Conservation (phyloP, 2,888 invertebrate species). For the Cephus rjabovi region DNA sequence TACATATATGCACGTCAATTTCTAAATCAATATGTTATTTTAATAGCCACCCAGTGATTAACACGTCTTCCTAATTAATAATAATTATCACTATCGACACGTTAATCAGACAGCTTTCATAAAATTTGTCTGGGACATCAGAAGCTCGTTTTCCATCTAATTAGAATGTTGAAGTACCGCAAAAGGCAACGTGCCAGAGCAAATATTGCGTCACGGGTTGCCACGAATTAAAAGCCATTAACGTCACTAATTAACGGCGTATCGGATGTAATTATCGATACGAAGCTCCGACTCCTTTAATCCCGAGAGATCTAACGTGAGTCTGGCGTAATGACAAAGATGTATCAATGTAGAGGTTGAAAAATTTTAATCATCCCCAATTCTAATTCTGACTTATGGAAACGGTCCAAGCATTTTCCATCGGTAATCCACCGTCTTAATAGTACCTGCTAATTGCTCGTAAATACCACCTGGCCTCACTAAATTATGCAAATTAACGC, state of each 20-base stretch:
- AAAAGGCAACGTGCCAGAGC: not conserved
- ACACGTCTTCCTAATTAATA: not conserved
- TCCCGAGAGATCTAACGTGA: not conserved
- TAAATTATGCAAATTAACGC: not conserved
- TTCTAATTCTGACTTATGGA: not conserved
- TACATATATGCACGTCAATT: not conserved
- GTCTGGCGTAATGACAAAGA: not conserved
- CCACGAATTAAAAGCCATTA: constrained; percentile 26
- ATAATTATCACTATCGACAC: not conserved
- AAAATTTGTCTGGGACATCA: constrained; percentile 8
- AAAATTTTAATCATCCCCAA: not conserved
- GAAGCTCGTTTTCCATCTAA: not conserved
- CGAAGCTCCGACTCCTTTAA: constrained; percentile 30
- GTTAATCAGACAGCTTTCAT: not conserved
- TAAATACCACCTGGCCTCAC: not conserved
- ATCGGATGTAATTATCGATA: constrained; percentile 40
- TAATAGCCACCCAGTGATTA: not conserved
- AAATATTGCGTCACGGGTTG: constrained; percentile 15
- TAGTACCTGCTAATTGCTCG: constrained; percentile 1
- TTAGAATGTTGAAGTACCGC: not conserved
- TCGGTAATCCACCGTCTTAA: not conserved
- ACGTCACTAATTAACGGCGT: constrained; percentile 37
- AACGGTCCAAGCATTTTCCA: not conserved
- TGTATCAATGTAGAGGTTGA: not conserved
- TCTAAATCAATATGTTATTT: not conserved